These are phyloP conservation scores for Sericinus montela DNA, from an alignment of 2,888 invertebrate species.

Conservation along the genomic window DNA sequence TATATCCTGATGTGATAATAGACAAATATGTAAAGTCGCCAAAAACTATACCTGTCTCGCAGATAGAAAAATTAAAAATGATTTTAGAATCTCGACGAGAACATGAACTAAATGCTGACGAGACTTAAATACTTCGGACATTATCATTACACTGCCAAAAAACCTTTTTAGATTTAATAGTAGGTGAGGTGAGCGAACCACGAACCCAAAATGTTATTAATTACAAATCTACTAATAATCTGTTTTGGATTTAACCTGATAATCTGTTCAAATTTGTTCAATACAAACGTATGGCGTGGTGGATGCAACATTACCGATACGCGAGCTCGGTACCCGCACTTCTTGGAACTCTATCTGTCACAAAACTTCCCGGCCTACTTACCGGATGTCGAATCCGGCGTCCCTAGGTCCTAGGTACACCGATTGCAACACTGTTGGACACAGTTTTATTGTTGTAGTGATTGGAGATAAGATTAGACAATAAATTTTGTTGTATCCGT, in stretches of 20 bases:
- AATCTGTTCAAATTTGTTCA: no score
- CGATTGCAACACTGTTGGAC: no score
- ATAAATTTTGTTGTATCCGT: no score
- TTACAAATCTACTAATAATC: conserved; percentile 17
- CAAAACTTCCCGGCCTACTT: conserved; percentile 13
- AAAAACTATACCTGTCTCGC: no score
- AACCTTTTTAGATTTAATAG: neutral
- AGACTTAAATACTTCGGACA: no score
- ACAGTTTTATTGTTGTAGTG: no score
- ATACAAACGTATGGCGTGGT: no score
- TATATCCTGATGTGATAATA: neutral
- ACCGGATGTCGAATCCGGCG: conserved; percentile 1
- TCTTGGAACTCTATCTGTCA: conserved; percentile 14
- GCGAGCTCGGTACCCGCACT: neutral
- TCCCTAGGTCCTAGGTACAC: neutral
- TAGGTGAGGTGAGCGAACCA: conserved; percentile 8
- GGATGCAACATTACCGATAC: neutral
- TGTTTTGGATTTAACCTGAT: conserved; percentile 6
- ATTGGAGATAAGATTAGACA: no score
- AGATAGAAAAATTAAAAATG: no score
- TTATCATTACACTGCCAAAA: no score
- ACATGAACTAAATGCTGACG: no score
- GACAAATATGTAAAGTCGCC: neutral
- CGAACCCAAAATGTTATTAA: conserved; percentile 27
- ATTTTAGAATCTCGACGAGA: no score